Percentiles rank a stretch among this genome's conserved stretches.
phyloP scores from a whole-genome alignment of 1,140 invertebrate genomes.

The Zelostemma sp. region DNA sequence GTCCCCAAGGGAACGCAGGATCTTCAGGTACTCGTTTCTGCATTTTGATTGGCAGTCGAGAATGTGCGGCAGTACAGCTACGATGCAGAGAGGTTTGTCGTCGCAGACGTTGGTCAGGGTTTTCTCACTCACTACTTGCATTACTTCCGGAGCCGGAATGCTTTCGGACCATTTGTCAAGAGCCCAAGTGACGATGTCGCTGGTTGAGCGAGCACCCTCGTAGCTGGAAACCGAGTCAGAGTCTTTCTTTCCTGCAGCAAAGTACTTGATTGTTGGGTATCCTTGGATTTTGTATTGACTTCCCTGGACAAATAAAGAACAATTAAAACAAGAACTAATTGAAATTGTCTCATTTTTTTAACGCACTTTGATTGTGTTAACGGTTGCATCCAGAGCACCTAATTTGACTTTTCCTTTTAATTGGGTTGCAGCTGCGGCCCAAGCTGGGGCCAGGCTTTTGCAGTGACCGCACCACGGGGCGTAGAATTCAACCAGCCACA shows the following conservation, averaged over 20 bases:
- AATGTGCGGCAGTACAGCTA: constrained; percentile 96
- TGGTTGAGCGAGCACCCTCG: constrained; percentile 90
- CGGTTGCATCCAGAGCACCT: constrained; percentile 96
- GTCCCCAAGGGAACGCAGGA: constrained; percentile 83
- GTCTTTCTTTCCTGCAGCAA: constrained; percentile 86
- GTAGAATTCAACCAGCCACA: constrained; percentile 98
- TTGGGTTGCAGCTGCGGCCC: constrained; percentile 93
- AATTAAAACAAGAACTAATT: background rate
- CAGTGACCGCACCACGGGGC: constrained; percentile 98
- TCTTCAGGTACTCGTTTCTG: constrained; percentile 88
- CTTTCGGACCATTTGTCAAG: constrained; percentile 88
- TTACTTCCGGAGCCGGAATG: constrained; percentile 90
- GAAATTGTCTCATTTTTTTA: no score
- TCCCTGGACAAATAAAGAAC: constrained; percentile 64
- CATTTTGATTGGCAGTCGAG: constrained; percentile 97
- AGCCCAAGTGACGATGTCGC: constrained; percentile 93
- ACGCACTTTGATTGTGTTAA: constrained; percentile 79
- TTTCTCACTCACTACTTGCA: constrained; percentile 74
- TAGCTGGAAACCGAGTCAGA: constrained; percentile 81
- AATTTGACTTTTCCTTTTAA: constrained; percentile 97
- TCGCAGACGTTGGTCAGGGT: constrained; percentile 83
- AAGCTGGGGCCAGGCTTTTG: constrained; percentile 95
- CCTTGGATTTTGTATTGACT: constrained; percentile 86
- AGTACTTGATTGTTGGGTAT: constrained; percentile 98
- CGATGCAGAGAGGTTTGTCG: constrained; percentile 90